Evolutionary conservation across 1,140 invertebrate species (phyloP), one percentile per base, ranked within the genome.

Genomic region (Brachionus asplanchnoidis): DNA sequence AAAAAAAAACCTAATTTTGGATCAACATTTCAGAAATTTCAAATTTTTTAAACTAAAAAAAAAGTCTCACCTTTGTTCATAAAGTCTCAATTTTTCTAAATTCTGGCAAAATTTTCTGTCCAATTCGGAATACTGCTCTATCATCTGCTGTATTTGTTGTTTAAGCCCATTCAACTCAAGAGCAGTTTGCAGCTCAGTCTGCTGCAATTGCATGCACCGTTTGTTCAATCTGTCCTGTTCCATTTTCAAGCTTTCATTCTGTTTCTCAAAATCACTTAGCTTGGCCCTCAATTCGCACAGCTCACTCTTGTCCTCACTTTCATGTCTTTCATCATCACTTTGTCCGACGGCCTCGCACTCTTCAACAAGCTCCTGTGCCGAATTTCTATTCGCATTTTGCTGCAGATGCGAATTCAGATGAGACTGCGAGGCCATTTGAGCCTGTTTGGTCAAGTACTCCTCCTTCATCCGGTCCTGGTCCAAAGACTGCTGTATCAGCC

Each of bases 401-500:
- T 77, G 73, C 20, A 77, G 26, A 50, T 77, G 73, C 4, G 42
- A 23, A 46, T 46, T 77, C 23, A 77, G 32, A 50, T 77, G 73
- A 50, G 17, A 26, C 26, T 77, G 73, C 28, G 42, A 50, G 9
- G 73, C 73, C 73, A 77, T 50, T 77, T 77, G 73, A 53, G 73
- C 73, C 7, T 77, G 73, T 12, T 46, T 23, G 17, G 44, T 26
- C 44, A 77, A 77, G 28, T 26, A 77, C 9, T 77, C 73, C 8
- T 77, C 77, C 11, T 80, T 80, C 26, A 60, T 36, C 0, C 73
- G 42, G 20, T 84, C 84, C 17, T 75, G 44, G 60, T 84, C 60
- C 20, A 84, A 44, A 40, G 84, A 84, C 28, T 84, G 66, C 8
- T 73, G 70, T 8, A 84, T 84, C 17, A 84, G n/a, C 9, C 73